Evolutionary conservation across 2,888 invertebrate species (phyloP), one percentile per base, ranked within the genome.

Genomic region (Mimachlamys varia): DNA sequence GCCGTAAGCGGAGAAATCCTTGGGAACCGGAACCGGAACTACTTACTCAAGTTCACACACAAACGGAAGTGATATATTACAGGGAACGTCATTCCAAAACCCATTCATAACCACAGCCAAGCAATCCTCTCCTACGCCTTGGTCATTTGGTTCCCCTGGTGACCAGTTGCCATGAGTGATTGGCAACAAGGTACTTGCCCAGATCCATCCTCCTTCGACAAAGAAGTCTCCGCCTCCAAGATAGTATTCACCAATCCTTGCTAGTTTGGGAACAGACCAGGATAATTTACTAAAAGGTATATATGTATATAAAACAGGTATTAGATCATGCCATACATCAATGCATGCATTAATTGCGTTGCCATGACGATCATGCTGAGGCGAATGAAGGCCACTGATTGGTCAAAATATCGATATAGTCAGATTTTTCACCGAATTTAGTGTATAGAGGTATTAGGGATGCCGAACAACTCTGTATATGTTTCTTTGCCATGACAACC

Each of bases 11-110:
- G n/a, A n/a, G n/a, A n/a, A n/a, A n/a, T n/a, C n/a, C 50, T 7
- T 50, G 15, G 15, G 7, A 50, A 50, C 7, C 50, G 15, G 50
- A 50, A 53, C 44, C 62, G 33, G 10, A 76, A 12, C 12, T 76
- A 76, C 76, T 76, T 76, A 76, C 76, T 76, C 76, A 10, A 76
- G 27, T 76, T 76, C 76, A 27, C 76, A 76, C 33, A 76, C 76
- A 17, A 76, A 76, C 27, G 76, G 76, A 76, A 76, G 76, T 33
- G 76, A 76, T 33, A 76, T 76, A 76, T 76, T 76, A 76, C 76
- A 76, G 17, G 76, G 76, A 12, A 76, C 76, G 17, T 76, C 76
- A 33, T 76, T 76, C 76, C 76, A 76, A 12, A 27, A 27, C 27
- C 76, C 76, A 33, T 12, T 76, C 27, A 76, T 3, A 1, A 76